Conservation (phyloP, 2,888 invertebrate genomes). For the Cryptops parisi region DNA sequence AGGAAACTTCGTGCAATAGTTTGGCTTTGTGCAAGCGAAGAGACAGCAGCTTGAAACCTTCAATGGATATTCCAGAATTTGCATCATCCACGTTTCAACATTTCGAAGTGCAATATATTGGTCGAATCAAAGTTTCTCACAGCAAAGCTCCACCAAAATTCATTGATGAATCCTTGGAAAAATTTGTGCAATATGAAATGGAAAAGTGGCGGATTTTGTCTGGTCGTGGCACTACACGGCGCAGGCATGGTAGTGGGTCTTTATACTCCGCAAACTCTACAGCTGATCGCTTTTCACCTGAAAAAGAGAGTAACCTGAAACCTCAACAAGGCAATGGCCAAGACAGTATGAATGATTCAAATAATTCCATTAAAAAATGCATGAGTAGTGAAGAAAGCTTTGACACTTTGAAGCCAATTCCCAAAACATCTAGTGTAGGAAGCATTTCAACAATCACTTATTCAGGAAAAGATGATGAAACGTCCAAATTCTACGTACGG, state of each 20-base stretch:
- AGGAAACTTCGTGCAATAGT: slow-evolving; percentile 24
- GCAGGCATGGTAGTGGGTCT: slow-evolving; percentile 25
- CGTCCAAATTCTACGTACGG: neutral
- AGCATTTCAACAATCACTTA: neutral
- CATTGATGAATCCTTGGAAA: slow-evolving; percentile 77
- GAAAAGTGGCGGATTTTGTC: slow-evolving; percentile 40
- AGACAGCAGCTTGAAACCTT: no score
- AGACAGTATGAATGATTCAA: slow-evolving; percentile 3
- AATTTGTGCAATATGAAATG: slow-evolving; percentile 62
- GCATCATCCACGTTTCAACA: slow-evolving; percentile 21
- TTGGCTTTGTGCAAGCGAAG: no score
- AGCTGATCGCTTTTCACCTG: neutral
- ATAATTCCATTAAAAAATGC: slow-evolving; percentile 1
- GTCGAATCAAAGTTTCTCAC: slow-evolving; percentile 75
- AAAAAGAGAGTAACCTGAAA: slow-evolving; percentile 27
- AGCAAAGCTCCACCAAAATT: slow-evolving; percentile 73
- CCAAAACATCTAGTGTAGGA: no score
- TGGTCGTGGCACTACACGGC: slow-evolving; percentile 23
- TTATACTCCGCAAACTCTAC: neutral
- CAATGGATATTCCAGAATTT: neutral
- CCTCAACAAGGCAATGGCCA: no score
- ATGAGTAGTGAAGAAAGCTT: neutral
- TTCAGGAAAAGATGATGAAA: neutral
- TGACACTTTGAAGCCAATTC: slow-evolving; percentile 3
- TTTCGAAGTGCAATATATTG: slow-evolving; percentile 69